Conservation (phyloP, 2,113 vertebrate species). For the Romanogobio albipinnatus region DNA sequence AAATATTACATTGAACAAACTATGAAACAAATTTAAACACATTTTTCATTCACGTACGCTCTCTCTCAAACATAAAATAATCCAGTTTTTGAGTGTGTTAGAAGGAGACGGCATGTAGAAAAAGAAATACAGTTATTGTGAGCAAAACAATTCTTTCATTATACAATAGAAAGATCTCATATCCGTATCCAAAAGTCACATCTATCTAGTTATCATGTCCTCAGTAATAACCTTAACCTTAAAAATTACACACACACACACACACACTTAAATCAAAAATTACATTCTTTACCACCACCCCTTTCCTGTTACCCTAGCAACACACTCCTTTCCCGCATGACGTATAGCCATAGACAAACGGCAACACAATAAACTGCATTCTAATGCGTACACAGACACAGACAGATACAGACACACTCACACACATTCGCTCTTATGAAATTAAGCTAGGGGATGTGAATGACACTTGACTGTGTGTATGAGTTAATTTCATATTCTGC, state of each 20-base stretch:
- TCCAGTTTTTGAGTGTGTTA: neutral
- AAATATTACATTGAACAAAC: neutral
- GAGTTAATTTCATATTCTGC: slow-evolving; percentile 41
- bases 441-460: slow-evolving; percentile 49
- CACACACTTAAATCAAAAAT: slow-evolving; percentile 34
- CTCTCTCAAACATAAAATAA: slow-evolving; percentile 12
- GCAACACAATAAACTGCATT: slow-evolving; percentile 23
- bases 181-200: slow-evolving; percentile 1
- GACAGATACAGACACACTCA: neutral
- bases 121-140: neutral
- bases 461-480: slow-evolving; percentile 52
- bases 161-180: slow-evolving; percentile 30
- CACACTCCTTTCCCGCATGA: slow-evolving; percentile 19
- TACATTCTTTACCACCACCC: slow-evolving; percentile 18
- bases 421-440: slow-evolving; percentile 35
- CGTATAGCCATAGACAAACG: slow-evolving; percentile 38
- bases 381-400: slow-evolving; percentile 1
- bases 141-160: slow-evolving; percentile 26
- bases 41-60: slow-evolving; percentile 3
- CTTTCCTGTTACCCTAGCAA: slow-evolving; percentile 43
- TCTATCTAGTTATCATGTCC: slow-evolving; percentile 10
- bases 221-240: neutral
- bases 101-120: neutral
- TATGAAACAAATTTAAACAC: neutral
- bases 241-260: neutral